These are phyloP conservation scores for Disparrhopalites patrizii DNA, from an alignment of 2,888 invertebrate species.

Conservation along the genomic window DNA sequence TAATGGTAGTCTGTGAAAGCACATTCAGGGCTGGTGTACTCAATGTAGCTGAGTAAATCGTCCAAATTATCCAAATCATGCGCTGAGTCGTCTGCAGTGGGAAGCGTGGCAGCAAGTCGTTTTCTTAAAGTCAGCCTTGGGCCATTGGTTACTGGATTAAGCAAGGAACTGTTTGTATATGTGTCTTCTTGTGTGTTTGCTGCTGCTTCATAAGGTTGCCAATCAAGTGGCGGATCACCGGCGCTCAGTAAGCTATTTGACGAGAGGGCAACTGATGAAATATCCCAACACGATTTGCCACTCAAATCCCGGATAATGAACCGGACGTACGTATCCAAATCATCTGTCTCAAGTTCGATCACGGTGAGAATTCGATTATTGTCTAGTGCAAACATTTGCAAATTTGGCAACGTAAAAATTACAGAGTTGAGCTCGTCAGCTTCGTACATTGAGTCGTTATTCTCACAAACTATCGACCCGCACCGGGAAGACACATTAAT, in stretches of 20 bases:
- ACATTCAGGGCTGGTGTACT: conserved; percentile 87
- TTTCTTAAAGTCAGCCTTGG: conserved; percentile 68
- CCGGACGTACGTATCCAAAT: conserved; percentile 77
- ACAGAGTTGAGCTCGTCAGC: conserved; percentile 71
- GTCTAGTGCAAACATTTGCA: conserved; percentile 78
- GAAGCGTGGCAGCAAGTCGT: conserved; percentile 70
- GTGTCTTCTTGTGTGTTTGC: conserved; percentile 5
- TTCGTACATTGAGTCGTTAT: conserved; percentile 74
- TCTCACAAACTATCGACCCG: conserved; percentile 84
- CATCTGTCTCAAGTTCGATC: conserved; percentile 80
- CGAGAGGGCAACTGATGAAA: conserved; percentile 71
- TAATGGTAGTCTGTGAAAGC: conserved; percentile 68
- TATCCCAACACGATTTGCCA: conserved; percentile 96
- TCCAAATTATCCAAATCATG: conserved; percentile 88
- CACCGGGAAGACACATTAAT: conserved; percentile 77
- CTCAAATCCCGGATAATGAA: conserved; percentile 83
- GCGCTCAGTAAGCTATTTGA: too few relatives aligned
- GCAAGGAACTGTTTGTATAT: neutral
- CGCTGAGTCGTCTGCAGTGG: conserved; percentile 73
- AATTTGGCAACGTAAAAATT: conserved; percentile 78
- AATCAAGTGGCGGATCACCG: conserved; percentile 18
- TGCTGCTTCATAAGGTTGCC: neutral
- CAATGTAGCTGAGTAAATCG: conserved; percentile 87
- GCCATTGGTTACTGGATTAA: conserved; percentile 4
- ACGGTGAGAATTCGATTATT: conserved; percentile 75